Conservation (phyloP, 2,888 invertebrate species). For the Agriopis aurantiaria region DNA sequence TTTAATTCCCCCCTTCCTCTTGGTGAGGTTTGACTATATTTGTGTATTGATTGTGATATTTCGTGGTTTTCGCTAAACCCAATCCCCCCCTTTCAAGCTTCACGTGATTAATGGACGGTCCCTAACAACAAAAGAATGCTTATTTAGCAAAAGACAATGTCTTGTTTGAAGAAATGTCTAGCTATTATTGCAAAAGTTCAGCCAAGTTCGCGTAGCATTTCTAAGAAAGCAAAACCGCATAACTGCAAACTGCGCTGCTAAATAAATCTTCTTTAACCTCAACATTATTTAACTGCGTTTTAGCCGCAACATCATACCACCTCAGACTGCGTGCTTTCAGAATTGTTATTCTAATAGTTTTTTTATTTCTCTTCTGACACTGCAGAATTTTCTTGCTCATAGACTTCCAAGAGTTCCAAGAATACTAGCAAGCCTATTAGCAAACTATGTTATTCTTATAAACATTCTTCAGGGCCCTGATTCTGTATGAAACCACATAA, state of each 20-base stretch:
- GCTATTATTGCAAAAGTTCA: not conserved
- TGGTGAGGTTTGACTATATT: too few relatives aligned
- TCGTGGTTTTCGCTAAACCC: too few relatives aligned
- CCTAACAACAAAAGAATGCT: too few relatives aligned
- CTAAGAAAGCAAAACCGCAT: conserved; percentile 22
- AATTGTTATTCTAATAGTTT: not conserved
- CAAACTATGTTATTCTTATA: conserved; percentile 15
- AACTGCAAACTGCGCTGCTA: conserved; percentile 6
- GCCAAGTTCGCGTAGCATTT: not conserved
- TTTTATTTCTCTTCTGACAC: not conserved
- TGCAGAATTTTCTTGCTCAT: conserved; percentile 5
- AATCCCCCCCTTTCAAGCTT: too few relatives aligned
- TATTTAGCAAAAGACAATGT: not conserved
- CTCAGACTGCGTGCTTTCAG: not conserved
- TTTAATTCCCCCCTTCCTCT: too few relatives aligned
- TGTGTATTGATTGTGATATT: too few relatives aligned
- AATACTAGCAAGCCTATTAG: conserved; percentile 5
- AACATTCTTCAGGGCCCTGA: not conserved
- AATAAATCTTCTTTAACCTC: conserved; percentile 16
- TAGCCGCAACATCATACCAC: conserved; percentile 9
- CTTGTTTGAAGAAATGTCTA: not conserved
- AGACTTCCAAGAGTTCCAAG: not conserved
- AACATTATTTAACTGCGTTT: conserved; percentile 12
- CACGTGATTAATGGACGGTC: too few relatives aligned
- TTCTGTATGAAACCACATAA: too few relatives aligned